A percentile compares a stretch with the other conserved stretches of the same genome.
These are phyloP conservation scores for Allobates femoralis DNA, from an alignment of 2,797 vertebrate genomes.

Conservation along the genomic window DNA sequence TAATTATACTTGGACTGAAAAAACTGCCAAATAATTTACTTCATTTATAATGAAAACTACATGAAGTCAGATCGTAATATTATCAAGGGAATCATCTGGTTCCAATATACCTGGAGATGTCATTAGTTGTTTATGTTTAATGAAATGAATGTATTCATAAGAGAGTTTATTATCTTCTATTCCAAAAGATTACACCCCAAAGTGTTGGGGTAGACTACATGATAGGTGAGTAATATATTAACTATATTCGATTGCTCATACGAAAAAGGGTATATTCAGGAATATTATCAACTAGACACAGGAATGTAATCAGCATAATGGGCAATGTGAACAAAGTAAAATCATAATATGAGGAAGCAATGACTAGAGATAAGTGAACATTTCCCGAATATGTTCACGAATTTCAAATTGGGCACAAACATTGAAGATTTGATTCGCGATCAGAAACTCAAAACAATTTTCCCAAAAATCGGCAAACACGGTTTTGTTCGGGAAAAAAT, in stretches of 20 bases:
- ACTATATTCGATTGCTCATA: not conserved
- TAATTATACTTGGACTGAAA: slow-evolving; percentile 4
- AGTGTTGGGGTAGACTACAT: not conserved
- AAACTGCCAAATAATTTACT: not conserved
- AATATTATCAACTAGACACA: not conserved
- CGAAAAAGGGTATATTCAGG: not conserved
- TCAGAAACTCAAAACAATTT: too few species aligned
- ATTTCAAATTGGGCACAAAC: too few species aligned
- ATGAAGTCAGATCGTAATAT: not conserved
- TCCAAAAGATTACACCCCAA: not conserved
- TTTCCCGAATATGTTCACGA: too few species aligned
- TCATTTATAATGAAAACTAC: not conserved
- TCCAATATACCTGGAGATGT: not conserved
- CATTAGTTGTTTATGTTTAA: not conserved
- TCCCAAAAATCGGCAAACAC: too few species aligned
- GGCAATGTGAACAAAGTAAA: not conserved
- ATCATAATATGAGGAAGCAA: not conserved
- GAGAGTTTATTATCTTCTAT: not conserved
- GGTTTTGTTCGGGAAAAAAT: too few species aligned
- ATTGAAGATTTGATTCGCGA: too few species aligned
- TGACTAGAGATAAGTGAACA: too few species aligned
- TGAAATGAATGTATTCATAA: not conserved
- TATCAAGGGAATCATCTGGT: slow-evolving; percentile 22
- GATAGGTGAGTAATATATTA: not conserved
- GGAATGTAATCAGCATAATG: not conserved